Evolutionary conservation across 2,888 invertebrate species (phyloP).

Genomic region (Tinea pellionella): DNA sequence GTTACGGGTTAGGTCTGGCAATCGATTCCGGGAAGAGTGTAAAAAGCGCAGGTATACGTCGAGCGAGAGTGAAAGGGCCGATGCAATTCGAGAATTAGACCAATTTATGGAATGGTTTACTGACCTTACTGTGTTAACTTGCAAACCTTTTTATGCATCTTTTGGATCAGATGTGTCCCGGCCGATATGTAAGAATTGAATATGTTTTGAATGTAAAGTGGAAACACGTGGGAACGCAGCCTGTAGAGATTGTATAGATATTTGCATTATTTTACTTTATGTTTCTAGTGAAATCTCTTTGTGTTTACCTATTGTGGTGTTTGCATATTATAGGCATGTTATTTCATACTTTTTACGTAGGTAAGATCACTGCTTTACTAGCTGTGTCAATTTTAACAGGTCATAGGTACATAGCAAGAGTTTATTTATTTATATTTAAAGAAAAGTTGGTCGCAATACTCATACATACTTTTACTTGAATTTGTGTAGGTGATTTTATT

Average conservation of each 20-base stretch:
- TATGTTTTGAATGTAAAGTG: slow-evolving; percentile 46
- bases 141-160: slow-evolving; percentile 8
- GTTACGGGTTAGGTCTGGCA: slow-evolving; percentile 26
- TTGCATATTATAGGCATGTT: background rate
- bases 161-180: slow-evolving; percentile 42
- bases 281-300: slow-evolving; percentile 2
- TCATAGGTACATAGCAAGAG: background rate
- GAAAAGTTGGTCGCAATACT: too few species aligned
- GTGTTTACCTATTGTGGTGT: background rate
- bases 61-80: slow-evolving; percentile 69
- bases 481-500: too few species aligned
- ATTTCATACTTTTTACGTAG: background rate
- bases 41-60: slow-evolving; percentile 65
- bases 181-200: slow-evolving; percentile 18
- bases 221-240: slow-evolving; percentile 60
- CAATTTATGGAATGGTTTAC: slow-evolving; percentile 43
- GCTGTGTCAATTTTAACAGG: background rate
- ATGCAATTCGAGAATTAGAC: slow-evolving; percentile 62
- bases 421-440: background rate
- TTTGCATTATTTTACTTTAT: slow-evolving; percentile 35
- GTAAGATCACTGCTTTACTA: background rate
- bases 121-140: slow-evolving; percentile 40
- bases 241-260: slow-evolving; percentile 35
- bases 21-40: slow-evolving; percentile 49
- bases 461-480: too few species aligned